These are phyloP conservation scores for Phainopepla nitens DNA, from an alignment of 2,113 vertebrate species.

Conservation along the genomic window DNA sequence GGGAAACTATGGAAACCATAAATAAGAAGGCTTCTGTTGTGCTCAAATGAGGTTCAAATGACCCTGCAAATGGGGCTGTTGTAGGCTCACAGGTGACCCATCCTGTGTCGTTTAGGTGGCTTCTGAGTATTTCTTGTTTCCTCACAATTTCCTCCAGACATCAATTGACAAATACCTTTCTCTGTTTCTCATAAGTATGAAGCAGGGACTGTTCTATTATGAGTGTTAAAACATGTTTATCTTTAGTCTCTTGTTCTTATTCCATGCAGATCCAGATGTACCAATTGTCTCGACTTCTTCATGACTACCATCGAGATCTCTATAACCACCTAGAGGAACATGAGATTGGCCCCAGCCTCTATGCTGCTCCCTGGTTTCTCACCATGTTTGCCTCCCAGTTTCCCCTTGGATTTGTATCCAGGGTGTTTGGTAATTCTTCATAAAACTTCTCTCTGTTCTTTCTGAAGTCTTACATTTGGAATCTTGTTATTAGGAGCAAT, in stretches of 20 bases:
- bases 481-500: neutral
- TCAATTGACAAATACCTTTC: neutral
- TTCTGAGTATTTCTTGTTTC: neutral
- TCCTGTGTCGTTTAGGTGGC: neutral
- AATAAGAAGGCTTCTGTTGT: neutral
- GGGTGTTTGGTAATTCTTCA: slow-evolving; percentile 77
- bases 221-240: neutral
- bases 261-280: slow-evolving; percentile 81
- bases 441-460: neutral
- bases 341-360: slow-evolving; percentile 82
- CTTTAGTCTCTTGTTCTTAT: neutral
- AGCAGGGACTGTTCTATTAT: neutral
- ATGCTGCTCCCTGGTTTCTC: slow-evolving; percentile 84
- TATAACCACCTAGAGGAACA: slow-evolving; percentile 79
- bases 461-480: neutral
- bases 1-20: neutral
- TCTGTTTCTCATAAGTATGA: neutral
- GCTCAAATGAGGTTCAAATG: neutral
- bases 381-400: slow-evolving; percentile 84
- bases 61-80: neutral
- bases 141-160: neutral
- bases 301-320: slow-evolving; percentile 81
- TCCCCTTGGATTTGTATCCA: slow-evolving; percentile 80
- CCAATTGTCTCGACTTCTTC: slow-evolving; percentile 81
- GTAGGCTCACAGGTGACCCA: neutral